Base-by-base conservation (phyloP, 2,888 invertebrate genomes). In the Mystacides longicornis region DNA sequence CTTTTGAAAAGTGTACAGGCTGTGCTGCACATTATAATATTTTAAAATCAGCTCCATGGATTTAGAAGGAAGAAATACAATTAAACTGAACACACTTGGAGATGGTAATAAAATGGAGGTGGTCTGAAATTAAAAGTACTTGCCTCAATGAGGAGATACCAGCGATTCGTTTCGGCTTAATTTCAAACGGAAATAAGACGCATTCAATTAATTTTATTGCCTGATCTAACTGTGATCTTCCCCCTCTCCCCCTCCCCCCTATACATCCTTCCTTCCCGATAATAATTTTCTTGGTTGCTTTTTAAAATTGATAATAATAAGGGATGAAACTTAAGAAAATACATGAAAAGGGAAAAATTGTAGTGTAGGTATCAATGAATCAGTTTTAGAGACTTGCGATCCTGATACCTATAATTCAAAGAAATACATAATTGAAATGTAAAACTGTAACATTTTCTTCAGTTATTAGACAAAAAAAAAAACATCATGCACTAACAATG, bases 171-270 rank as follows among this genome's bases (percentile, higher is more conserved):
- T 49, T 52, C 58, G 51, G 60, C 56, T 60, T 60, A 60, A 60
- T 59, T 59, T 60, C 59, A 59, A 60, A 60, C 21, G 58, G 55
- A 60, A 59, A 43, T 58, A 59, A 60, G 60, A 60, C 54, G 60
- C 58, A 60, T 60, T 60, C 60, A 60, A 60, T 60, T 60, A 60
- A 60, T 60, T 60, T 60, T 60, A 60, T 59, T 56, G 60, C 54
- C 58, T 37, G 53, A 58, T 60, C 42, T 51, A 52, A 50, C 51
- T 19, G 31, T n/a, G n/a, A n/a, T n/a, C n/a, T n/a, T n/a, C n/a
- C n/a, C 51, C 20, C 49, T 57, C 51, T 37, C 37, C 37, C 37
- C 37, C 16, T 37, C 37, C 46, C 20, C 52, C 49, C 45, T 7
- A 37, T 37, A 37, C 16, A 37, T 14, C n/a, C n/a, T n/a, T n/a